These are phyloP conservation scores for Gambusia yucatana DNA, from an alignment of 2,797 vertebrate genomes.

Conservation along the genomic window DNA sequence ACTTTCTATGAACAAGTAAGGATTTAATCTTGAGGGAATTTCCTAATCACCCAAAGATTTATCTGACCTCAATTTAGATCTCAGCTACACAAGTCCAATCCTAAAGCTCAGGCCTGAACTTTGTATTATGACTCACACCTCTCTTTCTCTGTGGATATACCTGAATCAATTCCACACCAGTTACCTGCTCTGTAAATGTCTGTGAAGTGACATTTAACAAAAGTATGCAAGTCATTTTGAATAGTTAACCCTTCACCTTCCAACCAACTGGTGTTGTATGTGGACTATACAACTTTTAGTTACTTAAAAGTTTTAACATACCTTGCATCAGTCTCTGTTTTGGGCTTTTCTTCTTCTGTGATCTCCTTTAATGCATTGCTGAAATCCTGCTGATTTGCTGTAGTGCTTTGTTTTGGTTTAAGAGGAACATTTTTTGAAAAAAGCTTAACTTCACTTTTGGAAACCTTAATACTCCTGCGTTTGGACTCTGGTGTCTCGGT, in stretches of 20 bases:
- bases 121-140: slow-evolving; percentile 57
- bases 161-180: slow-evolving; percentile 22
- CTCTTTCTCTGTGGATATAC: slow-evolving; percentile 23
- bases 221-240: background rate
- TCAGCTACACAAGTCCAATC: slow-evolving; percentile 4
- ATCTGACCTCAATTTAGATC: slow-evolving; percentile 7
- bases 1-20: background rate
- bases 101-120: slow-evolving; percentile 18
- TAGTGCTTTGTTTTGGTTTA: slow-evolving; percentile 27
- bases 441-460: slow-evolving; percentile 74
- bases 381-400: slow-evolving; percentile 7
- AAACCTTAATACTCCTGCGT: slow-evolving; percentile 78
- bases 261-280: background rate
- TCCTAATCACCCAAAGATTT: slow-evolving; percentile 8
- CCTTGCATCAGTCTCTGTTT: slow-evolving; percentile 48
- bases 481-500: slow-evolving; percentile 81
- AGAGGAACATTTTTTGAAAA: slow-evolving; percentile 73
- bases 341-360: slow-evolving; percentile 31
- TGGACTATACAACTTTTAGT: background rate
- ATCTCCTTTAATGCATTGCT: slow-evolving; percentile 9
- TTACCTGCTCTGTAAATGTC: slow-evolving; percentile 15
- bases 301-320: slow-evolving; percentile 37
- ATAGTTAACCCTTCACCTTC: background rate
- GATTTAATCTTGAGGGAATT: background rate
- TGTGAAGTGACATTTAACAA: slow-evolving; percentile 2